Conservation (phyloP, 2,888 invertebrate genomes). For the Branchinecta sandiegonensis region DNA sequence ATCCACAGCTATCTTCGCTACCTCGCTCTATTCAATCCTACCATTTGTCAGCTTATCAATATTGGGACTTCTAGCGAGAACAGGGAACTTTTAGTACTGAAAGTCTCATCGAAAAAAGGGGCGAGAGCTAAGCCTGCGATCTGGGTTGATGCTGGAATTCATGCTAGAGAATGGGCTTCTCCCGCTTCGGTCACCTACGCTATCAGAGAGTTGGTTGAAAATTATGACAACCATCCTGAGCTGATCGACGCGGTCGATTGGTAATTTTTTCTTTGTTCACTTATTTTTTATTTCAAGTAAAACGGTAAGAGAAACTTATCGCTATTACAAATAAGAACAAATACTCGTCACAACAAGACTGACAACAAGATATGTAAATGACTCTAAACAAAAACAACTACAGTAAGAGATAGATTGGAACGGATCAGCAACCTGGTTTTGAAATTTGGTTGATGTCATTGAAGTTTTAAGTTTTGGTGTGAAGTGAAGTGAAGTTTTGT, state of each 20-base stretch:
- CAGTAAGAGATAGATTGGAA: no score
- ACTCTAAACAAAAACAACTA: no score
- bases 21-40: conserved; percentile 47
- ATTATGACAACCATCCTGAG: conserved; percentile 38
- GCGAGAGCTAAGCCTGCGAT: conserved; percentile 49
- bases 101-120: conserved; percentile 40
- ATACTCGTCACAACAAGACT: no score
- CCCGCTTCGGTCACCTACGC: conserved; percentile 53
- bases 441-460: no score
- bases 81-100: conserved; percentile 51
- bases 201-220: conserved; percentile 47
- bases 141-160: conserved; percentile 52
- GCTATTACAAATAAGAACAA: neutral
- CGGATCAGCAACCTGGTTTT: no score
- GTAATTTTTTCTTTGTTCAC: conserved; percentile 53
- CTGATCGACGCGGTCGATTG: conserved; percentile 53
- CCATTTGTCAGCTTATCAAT: conserved; percentile 49
- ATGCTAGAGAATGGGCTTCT: conserved; percentile 55
- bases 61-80: conserved; percentile 59
- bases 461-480: no score
- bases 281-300: neutral
- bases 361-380: no score
- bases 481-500: no score
- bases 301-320: neutral
- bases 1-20: conserved; percentile 56